These are phyloP conservation scores for Melitaea cinxia DNA, from an alignment of 1,140 invertebrate species.

Conservation along the genomic window DNA sequence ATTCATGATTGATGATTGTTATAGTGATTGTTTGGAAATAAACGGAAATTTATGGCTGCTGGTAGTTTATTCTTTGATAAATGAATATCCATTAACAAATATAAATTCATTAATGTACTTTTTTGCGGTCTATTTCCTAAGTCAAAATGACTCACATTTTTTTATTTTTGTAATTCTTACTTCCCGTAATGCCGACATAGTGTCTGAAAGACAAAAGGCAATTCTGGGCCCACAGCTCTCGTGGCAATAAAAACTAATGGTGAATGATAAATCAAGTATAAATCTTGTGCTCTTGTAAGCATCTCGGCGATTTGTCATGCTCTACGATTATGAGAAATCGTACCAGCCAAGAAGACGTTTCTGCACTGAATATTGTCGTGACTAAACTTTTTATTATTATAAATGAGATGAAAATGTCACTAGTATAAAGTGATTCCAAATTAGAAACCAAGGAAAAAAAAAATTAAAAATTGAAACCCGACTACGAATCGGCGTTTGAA, in stretches of 20 bases:
- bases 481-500: too few species aligned
- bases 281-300: slow-evolving; percentile 24
- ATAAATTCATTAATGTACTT: too few species aligned
- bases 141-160: too few species aligned
- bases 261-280: slow-evolving; percentile 36
- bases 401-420: not conserved
- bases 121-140: too few species aligned
- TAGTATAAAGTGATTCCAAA: too few species aligned
- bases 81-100: too few species aligned
- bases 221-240: slow-evolving; percentile 13
- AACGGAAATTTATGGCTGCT: too few species aligned
- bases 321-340: slow-evolving; percentile 23
- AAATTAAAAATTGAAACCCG: too few species aligned
- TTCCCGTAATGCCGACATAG: slow-evolving; percentile 5
- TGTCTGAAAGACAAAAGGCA: slow-evolving; percentile 28
- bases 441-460: too few species aligned
- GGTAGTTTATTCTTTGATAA: too few species aligned
- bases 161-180: not conserved
- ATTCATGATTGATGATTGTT: too few species aligned
- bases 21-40: too few species aligned
- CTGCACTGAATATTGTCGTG: slow-evolving; percentile 8
- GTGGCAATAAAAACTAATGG: slow-evolving; percentile 24
- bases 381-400: slow-evolving; percentile 14
- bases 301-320: slow-evolving; percentile 35
- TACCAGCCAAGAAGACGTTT: slow-evolving; percentile 7